Percentiles rank a stretch among this genome's conserved stretches.
Conservation (phyloP, 2,888 invertebrate species). For the Lutraria lutraria region DNA sequence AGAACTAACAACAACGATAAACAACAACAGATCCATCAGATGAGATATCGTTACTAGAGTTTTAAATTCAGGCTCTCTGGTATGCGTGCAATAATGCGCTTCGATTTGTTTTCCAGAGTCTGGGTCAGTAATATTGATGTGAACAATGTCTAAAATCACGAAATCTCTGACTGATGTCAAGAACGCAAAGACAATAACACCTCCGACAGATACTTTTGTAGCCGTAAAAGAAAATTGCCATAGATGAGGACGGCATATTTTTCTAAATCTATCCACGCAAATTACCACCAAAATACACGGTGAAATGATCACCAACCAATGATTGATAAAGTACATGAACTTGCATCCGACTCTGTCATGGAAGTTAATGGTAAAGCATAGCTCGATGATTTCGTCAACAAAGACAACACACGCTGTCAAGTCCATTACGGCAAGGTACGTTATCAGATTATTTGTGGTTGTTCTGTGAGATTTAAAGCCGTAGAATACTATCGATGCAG, state of each 20-base stretch:
- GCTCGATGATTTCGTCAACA: conserved; percentile 38
- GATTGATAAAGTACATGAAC: conserved; percentile 41
- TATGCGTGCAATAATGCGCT: conserved; percentile 36
- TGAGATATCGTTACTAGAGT: conserved; percentile 25
- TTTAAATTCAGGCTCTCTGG: not conserved
- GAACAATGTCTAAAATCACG: conserved; percentile 38
- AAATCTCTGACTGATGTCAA: conserved; percentile 27
- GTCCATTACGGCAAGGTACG: conserved; percentile 22
- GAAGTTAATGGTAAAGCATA: conserved; percentile 43
- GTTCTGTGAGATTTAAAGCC: conserved; percentile 44
- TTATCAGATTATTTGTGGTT: conserved; percentile 31
- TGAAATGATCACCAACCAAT: conserved; percentile 6
- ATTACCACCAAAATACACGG: conserved; percentile 13
- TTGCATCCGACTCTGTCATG: conserved; percentile 32
- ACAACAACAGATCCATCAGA: conserved; percentile 10
- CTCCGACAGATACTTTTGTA: not conserved
- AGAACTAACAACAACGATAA: not conserved
- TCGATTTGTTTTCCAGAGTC: not conserved
- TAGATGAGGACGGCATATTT: conserved; percentile 28
- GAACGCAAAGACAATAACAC: not conserved
- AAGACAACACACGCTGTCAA: conserved; percentile 36
- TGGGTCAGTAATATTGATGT: not conserved
- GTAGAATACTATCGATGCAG: conserved; percentile 28
- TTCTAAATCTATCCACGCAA: conserved; percentile 33
- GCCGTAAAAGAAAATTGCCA: conserved; percentile 21